Evolutionary conservation across 2,888 invertebrate species (phyloP).

Genomic region (Heteromyza rotundicornis): DNA sequence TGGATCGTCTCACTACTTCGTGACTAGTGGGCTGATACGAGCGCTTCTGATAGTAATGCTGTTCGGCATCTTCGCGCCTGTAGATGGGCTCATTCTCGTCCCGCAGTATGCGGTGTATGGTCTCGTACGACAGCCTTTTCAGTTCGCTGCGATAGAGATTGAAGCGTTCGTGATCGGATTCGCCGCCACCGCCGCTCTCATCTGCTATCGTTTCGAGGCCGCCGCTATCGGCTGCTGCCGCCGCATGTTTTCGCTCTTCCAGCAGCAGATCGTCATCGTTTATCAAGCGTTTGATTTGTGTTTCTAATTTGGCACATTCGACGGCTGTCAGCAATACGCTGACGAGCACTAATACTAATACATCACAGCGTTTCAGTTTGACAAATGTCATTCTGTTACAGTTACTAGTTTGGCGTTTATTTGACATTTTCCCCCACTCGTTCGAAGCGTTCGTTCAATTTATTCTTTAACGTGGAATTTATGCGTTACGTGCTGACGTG

Average conservation of each 20-base stretch:
- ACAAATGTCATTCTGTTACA: constrained; percentile 13
- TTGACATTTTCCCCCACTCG: constrained; percentile 5
- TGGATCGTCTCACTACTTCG: constrained; percentile 31
- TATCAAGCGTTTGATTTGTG: constrained; percentile 39
- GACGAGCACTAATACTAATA: constrained; percentile 28
- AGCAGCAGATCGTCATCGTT: constrained; percentile 38
- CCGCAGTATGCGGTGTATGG: constrained; percentile 57
- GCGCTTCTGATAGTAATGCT: constrained; percentile 48
- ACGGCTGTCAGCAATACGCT: constrained; percentile 20
- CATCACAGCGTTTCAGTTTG: constrained; percentile 41
- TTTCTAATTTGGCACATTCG: constrained; percentile 41
- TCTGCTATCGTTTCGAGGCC: too few species aligned
- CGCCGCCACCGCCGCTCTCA: neutral
- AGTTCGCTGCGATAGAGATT: constrained; percentile 42
- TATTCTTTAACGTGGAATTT: constrained; percentile 1
- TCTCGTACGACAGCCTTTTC: constrained; percentile 52
- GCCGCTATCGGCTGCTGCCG: constrained; percentile 33
- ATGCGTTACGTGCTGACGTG: constrained; percentile 16
- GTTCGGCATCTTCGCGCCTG: constrained; percentile 42
- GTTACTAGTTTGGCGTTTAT: constrained; percentile 20
- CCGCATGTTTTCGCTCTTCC: constrained; percentile 13
- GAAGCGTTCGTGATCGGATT: constrained; percentile 40
- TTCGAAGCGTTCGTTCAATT: neutral
- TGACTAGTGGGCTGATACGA: constrained; percentile 37
- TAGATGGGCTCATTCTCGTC: constrained; percentile 57